Evolutionary conservation across 1,140 invertebrate genomes (phyloP).

Genomic region (Mesaphorura yosii): DNA sequence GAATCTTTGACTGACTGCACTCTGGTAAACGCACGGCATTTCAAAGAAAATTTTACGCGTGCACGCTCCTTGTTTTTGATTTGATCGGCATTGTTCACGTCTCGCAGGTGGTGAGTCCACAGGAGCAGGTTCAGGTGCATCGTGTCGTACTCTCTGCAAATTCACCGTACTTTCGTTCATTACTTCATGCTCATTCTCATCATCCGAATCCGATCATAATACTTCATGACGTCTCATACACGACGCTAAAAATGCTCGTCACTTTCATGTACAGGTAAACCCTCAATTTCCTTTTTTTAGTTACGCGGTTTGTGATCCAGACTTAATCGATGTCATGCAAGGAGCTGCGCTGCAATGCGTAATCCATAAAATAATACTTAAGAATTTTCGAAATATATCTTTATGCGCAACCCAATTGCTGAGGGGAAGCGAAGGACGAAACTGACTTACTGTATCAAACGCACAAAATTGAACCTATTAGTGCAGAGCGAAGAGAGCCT

Average conservation of each 20-base stretch:
- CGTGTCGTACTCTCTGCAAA: constrained; percentile 90
- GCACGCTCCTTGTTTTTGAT: not conserved
- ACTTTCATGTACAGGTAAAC: constrained; percentile 78
- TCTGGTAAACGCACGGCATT: constrained; percentile 20
- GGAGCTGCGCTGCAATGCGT: too few species aligned
- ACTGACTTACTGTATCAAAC: too few species aligned
- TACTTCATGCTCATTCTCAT: constrained; percentile 55
- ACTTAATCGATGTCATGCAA: too few species aligned
- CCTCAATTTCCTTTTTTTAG: not conserved
- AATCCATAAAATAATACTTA: too few species aligned
- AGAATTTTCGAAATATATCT: too few species aligned
- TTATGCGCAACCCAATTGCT: too few species aligned
- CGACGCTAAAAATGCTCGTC: constrained; percentile 76
- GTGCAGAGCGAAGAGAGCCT: too few species aligned
- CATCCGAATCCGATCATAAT: constrained; percentile 88
- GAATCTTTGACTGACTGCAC: constrained; percentile 30
- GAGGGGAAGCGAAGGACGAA: too few species aligned
- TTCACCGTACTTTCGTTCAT: constrained; percentile 83
- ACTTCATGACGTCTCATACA: constrained; percentile 80
- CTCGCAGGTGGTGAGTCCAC: constrained; percentile 27
- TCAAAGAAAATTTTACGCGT: not conserved
- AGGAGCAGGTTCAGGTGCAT: constrained; percentile 68
- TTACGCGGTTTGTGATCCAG: too few species aligned
- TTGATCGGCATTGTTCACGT: not conserved
- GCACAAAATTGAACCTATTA: too few species aligned